Evolutionary conservation across 2,797 vertebrate genomes (phyloP).

Genomic region (Morus bassanus): DNA sequence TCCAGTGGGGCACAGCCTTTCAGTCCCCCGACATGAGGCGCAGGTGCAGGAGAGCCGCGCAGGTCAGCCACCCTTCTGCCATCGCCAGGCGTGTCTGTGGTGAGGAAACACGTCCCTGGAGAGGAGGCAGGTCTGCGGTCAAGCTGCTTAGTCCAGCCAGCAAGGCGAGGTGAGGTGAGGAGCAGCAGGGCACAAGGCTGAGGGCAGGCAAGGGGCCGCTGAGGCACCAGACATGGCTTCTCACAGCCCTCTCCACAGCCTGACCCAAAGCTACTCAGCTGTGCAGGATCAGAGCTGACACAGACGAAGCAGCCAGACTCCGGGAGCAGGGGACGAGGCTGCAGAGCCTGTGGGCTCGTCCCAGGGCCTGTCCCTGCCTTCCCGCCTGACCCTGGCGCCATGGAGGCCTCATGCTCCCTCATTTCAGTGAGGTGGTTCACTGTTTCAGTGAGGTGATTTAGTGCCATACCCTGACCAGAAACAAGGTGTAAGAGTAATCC

Average conservation of each 20-base stretch:
- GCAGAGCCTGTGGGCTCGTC: neutral
- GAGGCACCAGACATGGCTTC: neutral
- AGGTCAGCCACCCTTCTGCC: neutral
- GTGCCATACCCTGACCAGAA: neutral
- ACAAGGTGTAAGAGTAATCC: neutral
- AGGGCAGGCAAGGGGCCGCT: fast-evolving
- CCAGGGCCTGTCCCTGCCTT: neutral
- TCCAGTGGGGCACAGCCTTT: neutral
- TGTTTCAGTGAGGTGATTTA: neutral
- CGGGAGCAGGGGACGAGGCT: fast-evolving
- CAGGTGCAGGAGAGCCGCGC: fast-evolving
- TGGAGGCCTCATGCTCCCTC: fast-evolving
- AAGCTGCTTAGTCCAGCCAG: neutral
- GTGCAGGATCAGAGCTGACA: neutral
- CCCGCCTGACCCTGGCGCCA: neutral
- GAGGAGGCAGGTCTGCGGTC: fast-evolving
- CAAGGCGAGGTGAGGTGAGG: neutral
- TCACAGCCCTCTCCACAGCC: neutral
- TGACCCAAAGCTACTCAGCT: neutral
- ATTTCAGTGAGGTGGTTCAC: neutral
- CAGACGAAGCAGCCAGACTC: fast-evolving
- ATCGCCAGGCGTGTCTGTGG: fast-evolving
- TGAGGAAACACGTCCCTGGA: fast-evolving
- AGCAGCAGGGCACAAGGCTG: neutral
- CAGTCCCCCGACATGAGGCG: fast-evolving